These are phyloP conservation scores for Heliconius nattereri DNA, from an alignment of 1,140 invertebrate genomes.

Conservation along the genomic window DNA sequence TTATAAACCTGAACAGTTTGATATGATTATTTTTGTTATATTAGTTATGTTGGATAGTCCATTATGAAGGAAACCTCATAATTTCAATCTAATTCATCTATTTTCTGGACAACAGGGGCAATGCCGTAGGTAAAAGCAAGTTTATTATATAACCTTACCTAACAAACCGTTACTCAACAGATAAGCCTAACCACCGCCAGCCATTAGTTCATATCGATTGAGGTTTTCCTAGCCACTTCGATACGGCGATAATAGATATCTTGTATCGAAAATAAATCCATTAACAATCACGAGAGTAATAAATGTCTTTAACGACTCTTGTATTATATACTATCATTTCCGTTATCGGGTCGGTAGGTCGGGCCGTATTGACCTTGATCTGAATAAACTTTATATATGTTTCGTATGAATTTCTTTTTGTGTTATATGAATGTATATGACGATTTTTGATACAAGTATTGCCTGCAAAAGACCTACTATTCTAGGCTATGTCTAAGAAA, in stretches of 20 bases:
- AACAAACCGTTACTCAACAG: neutral
- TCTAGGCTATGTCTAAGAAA: too few species aligned
- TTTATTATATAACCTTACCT: neutral
- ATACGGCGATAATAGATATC: neutral
- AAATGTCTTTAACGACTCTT: slow-evolving; percentile 27
- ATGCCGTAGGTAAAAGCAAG: too few species aligned
- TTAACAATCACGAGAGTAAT: slow-evolving; percentile 24
- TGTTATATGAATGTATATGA: neutral
- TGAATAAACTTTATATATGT: slow-evolving; percentile 19
- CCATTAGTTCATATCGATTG: neutral
- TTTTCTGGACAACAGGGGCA: too few species aligned
- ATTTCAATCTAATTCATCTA: too few species aligned
- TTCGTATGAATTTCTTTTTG: slow-evolving; percentile 5
- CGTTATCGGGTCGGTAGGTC: slow-evolving; percentile 33
- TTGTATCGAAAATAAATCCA: neutral
- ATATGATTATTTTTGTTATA: too few species aligned
- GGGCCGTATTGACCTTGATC: slow-evolving; percentile 24
- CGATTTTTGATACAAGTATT: too few species aligned
- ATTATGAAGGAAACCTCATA: too few species aligned
- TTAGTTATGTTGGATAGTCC: too few species aligned
- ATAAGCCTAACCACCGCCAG: neutral
- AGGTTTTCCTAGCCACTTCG: neutral
- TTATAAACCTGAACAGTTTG: too few species aligned
- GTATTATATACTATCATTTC: slow-evolving; percentile 6
- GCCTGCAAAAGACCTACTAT: too few species aligned